Evolutionary conservation across 1,140 invertebrate species (phyloP), one percentile per base, ranked within the genome.

Genomic region (Notospermus geniculatus): DNA sequence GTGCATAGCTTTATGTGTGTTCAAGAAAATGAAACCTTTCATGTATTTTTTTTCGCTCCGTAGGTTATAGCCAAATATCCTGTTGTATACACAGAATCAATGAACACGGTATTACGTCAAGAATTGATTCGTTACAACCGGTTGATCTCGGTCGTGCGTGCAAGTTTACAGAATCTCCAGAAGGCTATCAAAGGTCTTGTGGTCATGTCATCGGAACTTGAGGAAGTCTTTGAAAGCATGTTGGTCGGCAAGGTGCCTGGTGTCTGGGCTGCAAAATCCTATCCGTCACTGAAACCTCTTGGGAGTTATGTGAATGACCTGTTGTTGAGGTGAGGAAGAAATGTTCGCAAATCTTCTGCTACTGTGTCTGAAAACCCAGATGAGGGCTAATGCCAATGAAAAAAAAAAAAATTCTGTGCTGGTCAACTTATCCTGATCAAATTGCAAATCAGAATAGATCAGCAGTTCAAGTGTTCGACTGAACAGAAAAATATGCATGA

Each of bases 261-360:
- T 17, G 83, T 90, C 69, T 97, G 93, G 93, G 87, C 87, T 0
- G 66, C 75, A 1, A 82, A 81, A 64, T 80, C 78, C 7, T 82
- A 82, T 60, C 80, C 80, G 11, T 80, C 79, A 15, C 68, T 82
- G 13, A 82, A 82, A 73, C 80, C 80, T 13, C 67, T 82, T 11
- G 79, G 80, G 2, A 76, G 76, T 57, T 82, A 82, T 66, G 71
- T 82, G 22, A 72, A 71, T 28, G 80, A 82, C 60, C 67, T 81
- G 23, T 54, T 84, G 29, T 63, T 67, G n/a, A 81, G 83, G 81
- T 82, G 65, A 36, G 53, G 25, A n/a, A 36, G 15, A n/a, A n/a
- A n/a, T n/a, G n/a, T n/a, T n/a, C n/a, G n/a, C n/a, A n/a, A n/a
- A n/a, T n/a, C n/a, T n/a, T n/a, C n/a, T n/a, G n/a, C n/a, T n/a